Percentiles rank a stretch among this genome's conserved stretches.
Conservation (phyloP, 2,113 vertebrate species). For the Nasalis larvatus region DNA sequence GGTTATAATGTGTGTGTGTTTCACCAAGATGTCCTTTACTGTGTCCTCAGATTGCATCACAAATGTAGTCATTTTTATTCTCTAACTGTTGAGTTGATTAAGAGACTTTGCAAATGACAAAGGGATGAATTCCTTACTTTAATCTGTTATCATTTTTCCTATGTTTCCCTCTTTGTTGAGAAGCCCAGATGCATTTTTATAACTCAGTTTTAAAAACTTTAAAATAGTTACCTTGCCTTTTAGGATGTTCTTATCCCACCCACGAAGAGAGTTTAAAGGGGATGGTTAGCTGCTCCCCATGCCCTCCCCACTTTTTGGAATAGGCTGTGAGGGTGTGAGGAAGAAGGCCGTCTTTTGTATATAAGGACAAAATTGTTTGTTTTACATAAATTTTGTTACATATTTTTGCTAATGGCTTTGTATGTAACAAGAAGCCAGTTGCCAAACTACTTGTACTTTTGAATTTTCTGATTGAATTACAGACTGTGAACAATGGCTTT, state of each 20-base stretch:
- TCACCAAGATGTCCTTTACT: slow-evolving; percentile 71
- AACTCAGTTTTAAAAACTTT: background rate
- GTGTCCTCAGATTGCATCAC: slow-evolving; percentile 66
- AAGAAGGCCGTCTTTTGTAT: slow-evolving; percentile 60
- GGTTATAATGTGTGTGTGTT: slow-evolving; percentile 84
- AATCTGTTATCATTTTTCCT: background rate
- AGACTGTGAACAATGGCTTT: slow-evolving; percentile 52
- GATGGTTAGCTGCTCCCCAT: background rate
- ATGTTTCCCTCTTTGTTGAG: background rate
- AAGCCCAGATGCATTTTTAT: slow-evolving; percentile 39
- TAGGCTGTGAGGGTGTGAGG: background rate
- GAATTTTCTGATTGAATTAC: slow-evolving; percentile 68
- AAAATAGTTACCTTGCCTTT: background rate
- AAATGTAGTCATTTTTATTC: slow-evolving; percentile 52
- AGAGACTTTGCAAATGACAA: background rate
- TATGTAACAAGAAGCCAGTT: slow-evolving; percentile 77
- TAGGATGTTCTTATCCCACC: background rate
- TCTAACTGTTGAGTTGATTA: background rate
- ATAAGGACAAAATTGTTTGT: slow-evolving; percentile 62
- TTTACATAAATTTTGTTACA: slow-evolving; percentile 74
- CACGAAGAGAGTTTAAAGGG: background rate
- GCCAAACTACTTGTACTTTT: slow-evolving; percentile 74
- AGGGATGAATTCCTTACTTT: slow-evolving; percentile 55
- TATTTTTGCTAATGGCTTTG: slow-evolving; percentile 79
- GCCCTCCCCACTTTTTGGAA: background rate